Evolutionary conservation across 1,140 invertebrate genomes (phyloP).

Genomic region (Magallana ariakensis): DNA sequence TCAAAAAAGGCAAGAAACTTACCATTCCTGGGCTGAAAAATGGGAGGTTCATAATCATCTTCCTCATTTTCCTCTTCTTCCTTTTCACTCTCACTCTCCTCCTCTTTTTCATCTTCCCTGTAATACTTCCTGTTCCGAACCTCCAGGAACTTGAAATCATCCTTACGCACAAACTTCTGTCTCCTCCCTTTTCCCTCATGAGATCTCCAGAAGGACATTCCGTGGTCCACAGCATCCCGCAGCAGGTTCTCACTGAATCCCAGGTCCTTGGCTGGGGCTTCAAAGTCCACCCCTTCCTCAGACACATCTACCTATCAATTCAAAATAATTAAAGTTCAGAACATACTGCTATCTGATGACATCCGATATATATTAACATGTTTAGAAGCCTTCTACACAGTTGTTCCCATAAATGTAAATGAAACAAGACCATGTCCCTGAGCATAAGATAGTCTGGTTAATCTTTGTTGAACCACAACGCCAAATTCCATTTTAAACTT

Average conservation of each 20-base stretch:
- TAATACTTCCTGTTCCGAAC: neutral
- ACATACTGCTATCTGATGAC: no score
- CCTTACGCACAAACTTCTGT: conserved; percentile 50
- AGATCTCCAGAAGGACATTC: conserved; percentile 52
- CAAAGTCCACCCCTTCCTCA: conserved; percentile 43
- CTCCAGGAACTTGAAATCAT: neutral
- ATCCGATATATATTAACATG: no score
- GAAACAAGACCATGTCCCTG: neutral
- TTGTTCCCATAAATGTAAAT: neutral
- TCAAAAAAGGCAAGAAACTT: neutral
- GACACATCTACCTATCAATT: conserved; percentile 13
- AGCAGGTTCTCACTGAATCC: conserved; percentile 45
- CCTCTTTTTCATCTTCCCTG: conserved; percentile 36
- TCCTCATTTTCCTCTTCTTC: conserved; percentile 56
- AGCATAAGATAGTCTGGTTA: neutral
- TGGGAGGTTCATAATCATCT: conserved; percentile 63
- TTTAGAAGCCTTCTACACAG: no score
- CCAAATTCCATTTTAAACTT: no score
- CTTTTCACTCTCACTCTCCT: conserved; percentile 33
- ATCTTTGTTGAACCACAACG: neutral
- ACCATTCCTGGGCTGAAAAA: conserved; percentile 48
- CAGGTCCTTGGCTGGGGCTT: conserved; percentile 36
- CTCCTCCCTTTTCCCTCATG: conserved; percentile 48
- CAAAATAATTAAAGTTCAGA: neutral
- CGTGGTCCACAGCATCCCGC: conserved; percentile 41